Evolutionary conservation across 2,797 vertebrate genomes (phyloP), one percentile per base, ranked within the genome.

Genomic region (Paratrypauchen microcephalus): DNA sequence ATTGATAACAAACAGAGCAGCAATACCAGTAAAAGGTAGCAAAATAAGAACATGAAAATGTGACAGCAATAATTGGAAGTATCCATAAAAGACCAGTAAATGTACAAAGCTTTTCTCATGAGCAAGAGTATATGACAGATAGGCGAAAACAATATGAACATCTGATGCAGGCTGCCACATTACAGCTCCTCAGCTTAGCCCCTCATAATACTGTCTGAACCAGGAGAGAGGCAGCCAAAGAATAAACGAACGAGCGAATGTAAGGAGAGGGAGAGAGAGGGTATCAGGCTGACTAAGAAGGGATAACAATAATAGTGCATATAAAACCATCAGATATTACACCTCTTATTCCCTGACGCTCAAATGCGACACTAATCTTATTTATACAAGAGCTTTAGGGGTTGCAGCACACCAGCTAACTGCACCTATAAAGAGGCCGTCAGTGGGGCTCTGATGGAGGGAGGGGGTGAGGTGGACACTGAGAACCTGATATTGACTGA

Each of bases 251-350:
- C 60, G 75, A 88, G 82, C 71, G 76, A 82, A 78, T 32, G 75
- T 56, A 59, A 74, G 81, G 18, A 15, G 79, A 52, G 70, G 80
- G 67, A 80, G 62, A 57, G 66, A 56, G 60, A 54, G 73, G 83
- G 82, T 86, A 92, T 91, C 89, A 87, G 81, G 84, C 74, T 58
- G 70, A 92, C 89, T 92, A 90, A 91, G 92, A 89, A 84, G 92
- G 91, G 92, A 93, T 93, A 92, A 92, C 92, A 93, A 89, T 92
- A 93, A 92, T 93, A 91, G 91, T 78, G 84, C 86, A 81, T 91
- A 93, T 93, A 93, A 91, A 93, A 93, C 87, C 88, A 94, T 93
- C 92, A 92, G 91, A 94, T 93, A 93, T 94, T 93, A 91, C 88
- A 91, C 83, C 90, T 91, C 87, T 91, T 91, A 91, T 92, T 93